Evolutionary conservation across 2,113 vertebrate genomes (phyloP).

Genomic region (Burhinus oedicnemus): DNA sequence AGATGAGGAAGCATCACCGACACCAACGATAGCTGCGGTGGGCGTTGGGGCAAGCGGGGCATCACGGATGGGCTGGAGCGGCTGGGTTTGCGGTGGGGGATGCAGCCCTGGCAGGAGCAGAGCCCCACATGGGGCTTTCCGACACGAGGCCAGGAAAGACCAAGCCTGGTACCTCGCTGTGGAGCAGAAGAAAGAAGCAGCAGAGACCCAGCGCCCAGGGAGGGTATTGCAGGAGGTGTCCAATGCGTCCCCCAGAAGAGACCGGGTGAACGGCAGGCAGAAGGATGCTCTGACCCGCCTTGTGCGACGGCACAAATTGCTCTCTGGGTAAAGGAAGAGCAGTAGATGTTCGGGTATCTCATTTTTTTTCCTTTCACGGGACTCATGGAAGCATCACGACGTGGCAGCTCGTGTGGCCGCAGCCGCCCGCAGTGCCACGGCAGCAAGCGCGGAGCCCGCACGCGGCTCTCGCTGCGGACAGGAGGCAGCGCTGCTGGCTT

Average conservation of each 20-base stretch:
- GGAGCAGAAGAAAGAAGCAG: background rate
- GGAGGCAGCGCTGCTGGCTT: background rate
- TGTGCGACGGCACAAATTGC: background rate
- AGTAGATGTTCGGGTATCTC: accelerated
- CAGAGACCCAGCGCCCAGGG: background rate
- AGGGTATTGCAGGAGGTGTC: background rate
- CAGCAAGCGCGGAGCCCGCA: accelerated
- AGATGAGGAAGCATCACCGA: background rate
- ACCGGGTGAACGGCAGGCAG: accelerated
- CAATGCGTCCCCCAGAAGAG: background rate
- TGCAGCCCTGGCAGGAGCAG: background rate
- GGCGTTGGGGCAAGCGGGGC: accelerated
- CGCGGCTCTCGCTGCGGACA: accelerated
- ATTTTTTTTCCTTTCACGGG: background rate
- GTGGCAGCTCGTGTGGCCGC: too few relatives aligned
- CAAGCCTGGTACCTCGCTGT: background rate
- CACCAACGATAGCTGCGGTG: background rate
- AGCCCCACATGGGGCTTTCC: background rate
- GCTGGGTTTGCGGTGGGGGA: background rate
- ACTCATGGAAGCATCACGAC: background rate
- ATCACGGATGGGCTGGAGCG: background rate
- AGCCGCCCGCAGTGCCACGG: too few relatives aligned
- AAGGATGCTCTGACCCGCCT: background rate
- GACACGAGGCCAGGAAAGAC: background rate
- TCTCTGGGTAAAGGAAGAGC: background rate